Conservation (phyloP, 1,140 invertebrate genomes). For the Homarus americanus region DNA sequence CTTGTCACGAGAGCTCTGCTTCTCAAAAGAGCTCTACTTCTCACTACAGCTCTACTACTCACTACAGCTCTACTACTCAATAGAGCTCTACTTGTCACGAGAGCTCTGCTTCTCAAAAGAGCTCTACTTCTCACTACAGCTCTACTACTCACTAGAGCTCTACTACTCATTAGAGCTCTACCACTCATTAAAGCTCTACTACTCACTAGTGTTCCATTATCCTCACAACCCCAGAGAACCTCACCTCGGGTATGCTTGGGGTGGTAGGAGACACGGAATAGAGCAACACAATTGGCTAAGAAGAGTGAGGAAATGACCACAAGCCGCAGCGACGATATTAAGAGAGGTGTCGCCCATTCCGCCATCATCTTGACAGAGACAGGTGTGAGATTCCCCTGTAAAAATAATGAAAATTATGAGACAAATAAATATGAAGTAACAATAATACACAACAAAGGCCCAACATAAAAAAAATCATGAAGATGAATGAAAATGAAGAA, state of each 20-base stretch:
- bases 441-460: too few species aligned
- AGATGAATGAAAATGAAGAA: too few species aligned
- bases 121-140: background rate
- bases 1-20: too few species aligned
- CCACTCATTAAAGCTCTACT: background rate
- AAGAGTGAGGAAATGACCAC: conserved; percentile 16
- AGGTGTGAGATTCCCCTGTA: too few species aligned
- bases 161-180: background rate
- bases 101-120: background rate
- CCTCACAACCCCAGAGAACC: background rate
- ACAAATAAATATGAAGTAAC: too few species aligned
- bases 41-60: too few species aligned
- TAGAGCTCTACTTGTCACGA: too few species aligned
- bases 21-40: too few species aligned
- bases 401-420: too few species aligned
- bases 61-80: too few species aligned
- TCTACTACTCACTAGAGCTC: background rate
- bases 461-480: too few species aligned
- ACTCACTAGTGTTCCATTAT: background rate
- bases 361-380: background rate
- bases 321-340: conserved; percentile 4
- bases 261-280: background rate
- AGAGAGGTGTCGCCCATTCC: background rate
- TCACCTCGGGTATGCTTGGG: conserved; percentile 19
- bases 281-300: background rate